Evolutionary conservation across 2,888 invertebrate species (phyloP).

Genomic region (Plebejus anna): DNA sequence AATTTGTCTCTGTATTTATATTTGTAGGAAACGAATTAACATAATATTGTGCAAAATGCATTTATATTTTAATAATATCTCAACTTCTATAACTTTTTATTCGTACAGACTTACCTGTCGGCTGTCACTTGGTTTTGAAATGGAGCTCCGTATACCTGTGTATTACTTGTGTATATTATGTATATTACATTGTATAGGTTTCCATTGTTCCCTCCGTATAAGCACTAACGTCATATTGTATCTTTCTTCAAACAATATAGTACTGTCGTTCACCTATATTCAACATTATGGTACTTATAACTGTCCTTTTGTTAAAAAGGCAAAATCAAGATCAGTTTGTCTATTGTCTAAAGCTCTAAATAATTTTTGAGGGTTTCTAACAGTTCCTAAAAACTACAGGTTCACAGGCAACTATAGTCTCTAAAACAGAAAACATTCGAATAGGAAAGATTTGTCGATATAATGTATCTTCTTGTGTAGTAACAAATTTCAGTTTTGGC

Average conservation of each 20-base stretch:
- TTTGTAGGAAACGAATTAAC: too few species aligned
- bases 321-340: not conserved
- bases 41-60: too few species aligned
- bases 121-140: not conserved
- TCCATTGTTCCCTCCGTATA: conserved; percentile 2
- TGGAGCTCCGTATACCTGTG: not conserved
- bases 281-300: not conserved
- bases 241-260: not conserved
- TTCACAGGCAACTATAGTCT: not conserved
- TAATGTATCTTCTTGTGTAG: not conserved
- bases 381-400: too few species aligned
- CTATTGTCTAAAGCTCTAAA: not conserved
- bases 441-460: not conserved
- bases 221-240: conserved; percentile 5
- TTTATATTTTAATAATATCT: too few species aligned
- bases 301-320: not conserved
- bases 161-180: not conserved
- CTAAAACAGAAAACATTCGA: not conserved
- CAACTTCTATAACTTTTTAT: too few species aligned
- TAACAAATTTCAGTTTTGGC: too few species aligned
- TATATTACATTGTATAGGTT: not conserved
- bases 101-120: not conserved
- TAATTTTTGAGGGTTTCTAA: too few species aligned
- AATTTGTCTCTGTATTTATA: too few species aligned
- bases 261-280: not conserved